Percentiles rank a stretch among this genome's conserved stretches.
Evolutionary conservation across 2,113 vertebrate species (phyloP).

Genomic region (Hydrochoerus hydrochaeris): DNA sequence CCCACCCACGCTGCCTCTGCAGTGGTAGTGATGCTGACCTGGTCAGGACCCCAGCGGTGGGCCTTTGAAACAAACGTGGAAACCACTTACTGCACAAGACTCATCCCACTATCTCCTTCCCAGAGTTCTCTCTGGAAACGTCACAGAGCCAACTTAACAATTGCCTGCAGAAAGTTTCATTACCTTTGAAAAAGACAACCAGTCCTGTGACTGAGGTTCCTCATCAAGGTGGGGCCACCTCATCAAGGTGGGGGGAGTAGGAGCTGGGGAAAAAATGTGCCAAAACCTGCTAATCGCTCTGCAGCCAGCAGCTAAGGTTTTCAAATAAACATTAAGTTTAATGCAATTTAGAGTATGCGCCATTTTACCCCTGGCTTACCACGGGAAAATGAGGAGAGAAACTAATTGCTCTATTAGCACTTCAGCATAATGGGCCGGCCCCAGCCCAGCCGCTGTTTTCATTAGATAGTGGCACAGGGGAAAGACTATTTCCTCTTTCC

Average conservation of each 20-base stretch:
- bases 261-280: not conserved
- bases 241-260: not conserved
- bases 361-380: slow-evolving; percentile 66
- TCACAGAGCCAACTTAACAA: not conserved
- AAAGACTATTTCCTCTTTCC: slow-evolving; percentile 11
- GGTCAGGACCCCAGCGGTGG: not conserved
- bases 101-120: not conserved
- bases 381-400: slow-evolving; percentile 62
- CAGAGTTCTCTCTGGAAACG: slow-evolving; percentile 27
- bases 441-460: slow-evolving; percentile 65
- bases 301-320: slow-evolving; percentile 61
- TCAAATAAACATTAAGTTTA: slow-evolving; percentile 34
- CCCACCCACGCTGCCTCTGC: not conserved
- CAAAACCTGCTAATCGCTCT: slow-evolving; percentile 45
- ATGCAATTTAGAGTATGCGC: slow-evolving; percentile 70
- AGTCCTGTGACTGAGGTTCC: not conserved
- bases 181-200: not conserved
- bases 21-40: not conserved
- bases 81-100: not conserved
- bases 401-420: slow-evolving; percentile 70
- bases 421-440: slow-evolving; percentile 61
- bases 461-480: slow-evolving; percentile 39
- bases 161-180: not conserved
- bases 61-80: not conserved
- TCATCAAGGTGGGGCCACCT: not conserved